Base-by-base conservation (phyloP, 2,797 vertebrate genomes). In the Leptoclinus maculatus region DNA sequence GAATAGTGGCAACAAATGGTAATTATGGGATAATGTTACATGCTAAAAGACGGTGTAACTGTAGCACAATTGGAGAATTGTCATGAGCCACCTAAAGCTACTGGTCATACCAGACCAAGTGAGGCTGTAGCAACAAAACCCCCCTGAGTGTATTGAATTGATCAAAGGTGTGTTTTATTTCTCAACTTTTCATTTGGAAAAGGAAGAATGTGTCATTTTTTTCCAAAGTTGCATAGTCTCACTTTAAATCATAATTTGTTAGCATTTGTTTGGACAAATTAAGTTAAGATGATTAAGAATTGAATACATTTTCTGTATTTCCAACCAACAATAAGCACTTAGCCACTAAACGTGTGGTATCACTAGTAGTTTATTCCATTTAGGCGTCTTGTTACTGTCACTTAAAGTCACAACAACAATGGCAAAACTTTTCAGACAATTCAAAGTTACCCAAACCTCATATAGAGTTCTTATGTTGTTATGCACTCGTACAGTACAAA, bases 291-390 rank as follows among this genome's bases (percentile, higher is more conserved):
- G 7, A 38, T 12, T 14, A 43, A 8, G 25, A 66, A 56, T 5
- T 7, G 2, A 66, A 74, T 74, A 41, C n/a, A 27, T 65, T 57
- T 73, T 67, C 19, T 70, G 36, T 76, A 63, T 86, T 85, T 34
- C 47, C 54, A n/a, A 38, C 23, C 80, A 74, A 82, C 63, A 76
- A 47, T 23, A 59, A 82, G 87, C 79, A 89, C 84, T 88, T 84
- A 75, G 56, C 62, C 83, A 62, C 64, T 80, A 43, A 59, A 66
- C 27, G 17, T 34, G 77, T 65, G 78, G 66, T 54, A 4, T 64
- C 34, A 57, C 3, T 53, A 34, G 3, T 17, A 32, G 6, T 60
- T 47, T 70, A 5, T 45, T 66, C 5, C 13, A 21, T 53, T 7
- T 32, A 64, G 17, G 38, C 25, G 49, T 21, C 47, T 41, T 2